Percentiles rank a stretch among this genome's conserved stretches.
Evolutionary conservation across 64 coral and sea anemone species (phyloP).

Genomic region (Pocillopora damicornis): DNA sequence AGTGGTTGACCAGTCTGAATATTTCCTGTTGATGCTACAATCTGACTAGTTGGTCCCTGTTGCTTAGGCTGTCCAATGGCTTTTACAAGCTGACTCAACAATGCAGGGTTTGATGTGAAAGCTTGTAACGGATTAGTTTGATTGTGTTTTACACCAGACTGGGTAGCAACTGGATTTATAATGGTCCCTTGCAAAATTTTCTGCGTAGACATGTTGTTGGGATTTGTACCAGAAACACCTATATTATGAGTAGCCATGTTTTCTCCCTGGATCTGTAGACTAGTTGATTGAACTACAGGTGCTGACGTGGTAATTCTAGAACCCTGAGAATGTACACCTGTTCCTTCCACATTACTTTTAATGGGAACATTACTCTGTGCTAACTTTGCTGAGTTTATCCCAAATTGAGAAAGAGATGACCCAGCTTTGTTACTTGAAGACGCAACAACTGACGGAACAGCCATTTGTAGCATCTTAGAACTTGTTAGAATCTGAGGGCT

Average conservation of each 20-base stretch:
- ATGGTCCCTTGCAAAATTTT: constrained; percentile 2
- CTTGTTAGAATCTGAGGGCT: not conserved
- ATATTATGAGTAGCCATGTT: not conserved
- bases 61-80: constrained; percentile 27
- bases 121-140: constrained; percentile 27
- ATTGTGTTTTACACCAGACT: constrained; percentile 5
- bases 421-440: constrained; percentile 5
- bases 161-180: not conserved
- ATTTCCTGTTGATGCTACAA: not conserved
- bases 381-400: not conserved
- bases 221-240: not conserved
- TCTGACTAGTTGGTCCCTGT: not conserved
- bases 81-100: constrained; percentile 29
- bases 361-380: not conserved
- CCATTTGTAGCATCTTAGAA: constrained; percentile 33
- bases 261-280: not conserved
- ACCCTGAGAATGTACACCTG: constrained; percentile 11
- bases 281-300: constrained; percentile 9
- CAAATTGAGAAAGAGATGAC: not conserved
- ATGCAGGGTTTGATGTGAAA: constrained; percentile 19
- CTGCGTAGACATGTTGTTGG: not conserved
- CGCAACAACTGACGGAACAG: constrained; percentile 30
- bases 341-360: constrained; percentile 14
- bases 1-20: constrained; percentile 29
- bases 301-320: not conserved